Base-by-base conservation (phyloP, 2,888 invertebrate genomes). In the Ectemnius cavifrons region DNA sequence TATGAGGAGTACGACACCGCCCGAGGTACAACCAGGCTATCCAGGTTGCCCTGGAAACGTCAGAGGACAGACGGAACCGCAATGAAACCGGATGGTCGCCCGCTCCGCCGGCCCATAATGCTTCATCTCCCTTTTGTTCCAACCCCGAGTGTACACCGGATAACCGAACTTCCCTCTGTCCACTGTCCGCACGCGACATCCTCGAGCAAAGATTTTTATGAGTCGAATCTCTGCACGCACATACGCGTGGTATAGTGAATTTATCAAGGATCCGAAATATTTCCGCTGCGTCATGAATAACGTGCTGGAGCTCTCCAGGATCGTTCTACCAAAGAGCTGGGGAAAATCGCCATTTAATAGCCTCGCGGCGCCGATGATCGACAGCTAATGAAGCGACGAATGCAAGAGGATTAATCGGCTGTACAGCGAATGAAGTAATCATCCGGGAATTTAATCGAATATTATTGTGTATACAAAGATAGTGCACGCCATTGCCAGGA, bases 41-140 rank as follows among this genome's bases (percentile, higher is more conserved):
- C 84, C 90, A 86, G 87, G 90, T 90, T 90, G 89, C 90, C 90
- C 89, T 90, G 90, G 91, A 90, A 90, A 90, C 90, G 89, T 89
- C 89, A 90, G 89, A 90, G 90, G 89, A 91, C 90, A 91, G 90
- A 90, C 90, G 89, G 90, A 90, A 89, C 88, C 89, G 87, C 89
- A 89, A 89, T 88, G 89, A 90, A 90, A 89, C 88, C 90, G 90
- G 90, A 90, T 90, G 90, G 89, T 88, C 87, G 89, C 82, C 86
- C 85, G 85, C 84, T 85, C 85, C 76, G 81, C 80, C 85, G 78
- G 81, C 79, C 86, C 85, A 85, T 88, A 88, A 89, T 89, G 84
- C 85, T 77, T 75, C 73, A 78, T 83, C 84, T 86, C 84, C 88
- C 87, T 37, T 89, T 90, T 89, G 89, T 90, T 88, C 87, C 85